Evolutionary conservation across 2,797 vertebrate species (phyloP).

Genomic region (Siniperca scherzeri): DNA sequence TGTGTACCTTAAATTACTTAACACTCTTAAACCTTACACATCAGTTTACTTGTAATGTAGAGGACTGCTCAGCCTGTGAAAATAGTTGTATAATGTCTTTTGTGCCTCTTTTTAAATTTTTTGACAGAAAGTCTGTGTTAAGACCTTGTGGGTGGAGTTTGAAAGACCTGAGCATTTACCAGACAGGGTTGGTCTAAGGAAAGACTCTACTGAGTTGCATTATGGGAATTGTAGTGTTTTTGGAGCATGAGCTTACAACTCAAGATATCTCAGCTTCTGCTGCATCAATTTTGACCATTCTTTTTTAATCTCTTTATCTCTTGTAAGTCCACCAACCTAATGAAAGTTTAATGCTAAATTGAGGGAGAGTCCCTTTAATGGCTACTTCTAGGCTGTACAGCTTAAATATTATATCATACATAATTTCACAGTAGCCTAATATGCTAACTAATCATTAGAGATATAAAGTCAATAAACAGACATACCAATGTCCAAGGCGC

Average conservation of each 20-base stretch:
- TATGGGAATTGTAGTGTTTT: conserved; percentile 22
- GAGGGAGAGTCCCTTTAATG: background rate
- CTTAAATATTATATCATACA: background rate
- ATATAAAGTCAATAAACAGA: background rate
- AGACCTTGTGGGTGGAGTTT: background rate
- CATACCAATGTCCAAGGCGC: background rate
- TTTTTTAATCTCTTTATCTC: background rate
- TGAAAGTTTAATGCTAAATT: background rate
- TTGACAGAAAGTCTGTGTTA: background rate
- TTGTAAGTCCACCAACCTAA: background rate
- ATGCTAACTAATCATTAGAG: background rate
- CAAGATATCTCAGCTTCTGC: background rate
- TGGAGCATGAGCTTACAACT: background rate
- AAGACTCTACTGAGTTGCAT: background rate
- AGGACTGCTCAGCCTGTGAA: background rate
- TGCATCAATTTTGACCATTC: background rate
- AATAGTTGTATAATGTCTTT: background rate
- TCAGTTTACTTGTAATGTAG: background rate
- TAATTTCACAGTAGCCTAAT: background rate
- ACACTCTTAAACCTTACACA: background rate
- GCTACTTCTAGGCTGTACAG: too few relatives aligned
- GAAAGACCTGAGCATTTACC: background rate
- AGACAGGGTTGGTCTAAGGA: background rate
- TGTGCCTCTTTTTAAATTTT: background rate
- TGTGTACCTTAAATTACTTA: background rate